phyloP scores from a whole-genome alignment of 2,888 invertebrate species.

The Drosophila yooni region DNA sequence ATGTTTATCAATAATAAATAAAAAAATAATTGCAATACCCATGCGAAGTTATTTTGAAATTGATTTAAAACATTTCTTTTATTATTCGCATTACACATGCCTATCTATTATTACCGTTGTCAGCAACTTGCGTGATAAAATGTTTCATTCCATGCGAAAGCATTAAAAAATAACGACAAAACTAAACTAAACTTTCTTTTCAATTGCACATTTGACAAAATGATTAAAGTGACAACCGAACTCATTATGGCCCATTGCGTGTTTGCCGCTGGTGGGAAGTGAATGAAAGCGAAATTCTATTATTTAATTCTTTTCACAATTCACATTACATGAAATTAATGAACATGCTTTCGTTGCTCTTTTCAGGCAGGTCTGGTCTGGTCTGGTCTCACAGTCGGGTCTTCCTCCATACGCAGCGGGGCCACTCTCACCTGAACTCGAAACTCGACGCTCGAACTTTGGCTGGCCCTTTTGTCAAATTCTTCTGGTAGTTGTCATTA shows the following conservation, averaged over 20 bases:
- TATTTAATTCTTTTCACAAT: constrained; percentile 83
- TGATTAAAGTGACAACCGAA: constrained; percentile 48
- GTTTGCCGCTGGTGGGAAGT: constrained; percentile 55
- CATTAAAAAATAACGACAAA: constrained; percentile 2
- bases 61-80: constrained; percentile 43
- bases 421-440: constrained; percentile 59
- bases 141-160: constrained; percentile 24
- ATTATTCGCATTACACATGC: constrained; percentile 37
- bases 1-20: constrained; percentile 30
- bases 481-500: constrained; percentile 65
- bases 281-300: constrained; percentile 84
- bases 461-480: constrained; percentile 62
- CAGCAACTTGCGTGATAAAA: constrained; percentile 22
- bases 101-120: constrained; percentile 13
- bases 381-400: constrained; percentile 10
- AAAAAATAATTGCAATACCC: constrained; percentile 40
- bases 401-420: constrained; percentile 17
- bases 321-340: constrained; percentile 72
- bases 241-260: constrained; percentile 68
- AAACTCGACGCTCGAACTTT: constrained; percentile 4
- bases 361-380: constrained; percentile 1
- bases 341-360: constrained; percentile 44
- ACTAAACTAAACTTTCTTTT: constrained; percentile 70
- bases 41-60: constrained; percentile 46
- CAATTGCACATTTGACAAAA: constrained; percentile 61